phyloP scores from a whole-genome alignment of 1,140 invertebrate genomes.

The Lamellibrachia luymesi region DNA sequence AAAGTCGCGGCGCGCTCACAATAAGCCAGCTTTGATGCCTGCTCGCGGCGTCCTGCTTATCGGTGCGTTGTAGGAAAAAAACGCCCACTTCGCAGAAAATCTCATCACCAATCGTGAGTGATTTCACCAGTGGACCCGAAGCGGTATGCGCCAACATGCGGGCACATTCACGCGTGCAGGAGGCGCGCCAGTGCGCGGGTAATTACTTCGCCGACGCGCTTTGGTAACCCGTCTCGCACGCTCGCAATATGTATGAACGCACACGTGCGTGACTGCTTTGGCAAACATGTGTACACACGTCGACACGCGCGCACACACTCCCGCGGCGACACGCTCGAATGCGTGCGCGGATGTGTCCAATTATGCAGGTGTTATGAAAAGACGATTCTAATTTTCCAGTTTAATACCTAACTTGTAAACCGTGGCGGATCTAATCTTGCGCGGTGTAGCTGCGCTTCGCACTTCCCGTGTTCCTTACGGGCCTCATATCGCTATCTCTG shows the following conservation, averaged over 20 bases:
- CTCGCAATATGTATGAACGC: background rate
- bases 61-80: background rate
- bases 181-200: no score
- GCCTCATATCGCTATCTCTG: no score
- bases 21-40: background rate
- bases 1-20: background rate
- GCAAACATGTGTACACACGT: background rate
- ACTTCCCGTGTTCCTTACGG: background rate
- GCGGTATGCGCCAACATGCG: background rate
- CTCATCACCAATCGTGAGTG: no score
- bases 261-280: background rate
- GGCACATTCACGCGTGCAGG: background rate
- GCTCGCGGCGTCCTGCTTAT: background rate
- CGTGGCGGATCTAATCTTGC: background rate
- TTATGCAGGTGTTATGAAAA: conserved; percentile 1
- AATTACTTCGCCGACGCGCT: background rate
- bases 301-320: background rate
- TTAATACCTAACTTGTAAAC: background rate
- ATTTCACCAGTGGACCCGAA: no score
- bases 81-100: background rate
- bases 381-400: background rate
- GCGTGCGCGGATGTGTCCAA: background rate
- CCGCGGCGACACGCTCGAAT: background rate
- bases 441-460: no score
- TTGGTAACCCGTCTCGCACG: background rate